A percentile compares a stretch with the other conserved stretches of the same genome.
Conservation (phyloP, 2,888 invertebrate species). For the Chydorus sphaericus region DNA sequence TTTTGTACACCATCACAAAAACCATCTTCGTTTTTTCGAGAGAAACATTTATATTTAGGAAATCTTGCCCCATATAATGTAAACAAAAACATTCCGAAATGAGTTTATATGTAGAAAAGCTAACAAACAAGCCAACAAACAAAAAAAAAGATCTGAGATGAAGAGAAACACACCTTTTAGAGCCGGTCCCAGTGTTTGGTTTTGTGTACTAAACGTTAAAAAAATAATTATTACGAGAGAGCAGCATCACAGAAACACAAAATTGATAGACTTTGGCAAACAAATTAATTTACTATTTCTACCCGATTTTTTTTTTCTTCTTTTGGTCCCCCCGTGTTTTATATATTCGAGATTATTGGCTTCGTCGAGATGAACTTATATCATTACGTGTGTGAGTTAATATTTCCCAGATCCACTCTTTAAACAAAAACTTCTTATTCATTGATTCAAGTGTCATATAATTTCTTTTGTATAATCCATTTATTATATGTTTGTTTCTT, state of each 20-base stretch:
- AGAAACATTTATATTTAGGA: too few species aligned
- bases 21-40: too few species aligned
- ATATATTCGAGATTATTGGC: background rate
- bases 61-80: background rate
- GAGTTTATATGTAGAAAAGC: background rate
- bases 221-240: background rate
- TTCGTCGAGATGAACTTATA: background rate
- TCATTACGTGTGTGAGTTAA: background rate
- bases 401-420: background rate
- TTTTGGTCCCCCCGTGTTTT: background rate
- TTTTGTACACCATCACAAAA: background rate
- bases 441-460: background rate
- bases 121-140: background rate
- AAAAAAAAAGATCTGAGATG: background rate
- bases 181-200: conserved; percentile 2
- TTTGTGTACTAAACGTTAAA: background rate
- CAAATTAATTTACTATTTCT: background rate
- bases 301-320: background rate
- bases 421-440: too few species aligned
- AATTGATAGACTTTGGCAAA: too few species aligned
- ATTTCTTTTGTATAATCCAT: background rate
- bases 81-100: background rate
- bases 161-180: background rate
- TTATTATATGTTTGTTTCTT: background rate
- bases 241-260: too few species aligned